A percentile compares a stretch with the other conserved stretches of the same genome.
Conservation (phyloP, 2,113 vertebrate species). For the Ictalurus punctatus region DNA sequence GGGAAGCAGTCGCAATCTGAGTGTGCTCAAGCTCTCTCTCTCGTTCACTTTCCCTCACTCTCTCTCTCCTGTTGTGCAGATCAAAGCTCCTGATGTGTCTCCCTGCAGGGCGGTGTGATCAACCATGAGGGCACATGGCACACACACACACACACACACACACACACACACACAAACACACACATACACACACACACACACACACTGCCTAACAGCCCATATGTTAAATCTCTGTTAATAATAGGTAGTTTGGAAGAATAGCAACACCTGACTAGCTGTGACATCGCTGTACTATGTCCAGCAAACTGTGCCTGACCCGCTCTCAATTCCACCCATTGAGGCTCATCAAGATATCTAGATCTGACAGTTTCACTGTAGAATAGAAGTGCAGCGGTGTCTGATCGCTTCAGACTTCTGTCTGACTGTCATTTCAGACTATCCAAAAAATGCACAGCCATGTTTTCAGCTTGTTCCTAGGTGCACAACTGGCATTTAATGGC, state of each 20-base stretch:
- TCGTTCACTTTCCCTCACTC: constrained; percentile 2
- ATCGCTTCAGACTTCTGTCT: not conserved
- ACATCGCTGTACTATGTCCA: not conserved
- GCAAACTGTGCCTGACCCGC: not conserved
- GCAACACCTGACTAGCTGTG: constrained; percentile 16
- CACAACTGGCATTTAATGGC: not conserved
- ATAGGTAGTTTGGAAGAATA: constrained; percentile 18
- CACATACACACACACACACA: constrained; percentile 18
- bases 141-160: constrained; percentile 23
- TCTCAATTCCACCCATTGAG: not conserved
- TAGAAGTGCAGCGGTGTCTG: not conserved
- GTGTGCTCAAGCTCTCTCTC: constrained; percentile 24
- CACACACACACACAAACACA: constrained; percentile 17
- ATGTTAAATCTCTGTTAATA: constrained; percentile 22
- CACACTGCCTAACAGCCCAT: not conserved
- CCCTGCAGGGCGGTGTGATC: constrained; percentile 46
- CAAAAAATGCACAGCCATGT: not conserved
- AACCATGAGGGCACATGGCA: constrained; percentile 30
- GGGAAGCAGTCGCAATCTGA: constrained; percentile 26
- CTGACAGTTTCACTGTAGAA: not conserved
- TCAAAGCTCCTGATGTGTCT: constrained; percentile 47
- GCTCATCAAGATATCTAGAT: not conserved
- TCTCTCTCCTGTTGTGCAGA: constrained; percentile 74
- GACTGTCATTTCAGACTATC: not conserved
- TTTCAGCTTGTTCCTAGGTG: not conserved